A percentile compares a stretch with the other conserved stretches of the same genome.
These are phyloP conservation scores for Hippocampus kuda DNA, from an alignment of 2,797 vertebrate species.

Conservation along the genomic window DNA sequence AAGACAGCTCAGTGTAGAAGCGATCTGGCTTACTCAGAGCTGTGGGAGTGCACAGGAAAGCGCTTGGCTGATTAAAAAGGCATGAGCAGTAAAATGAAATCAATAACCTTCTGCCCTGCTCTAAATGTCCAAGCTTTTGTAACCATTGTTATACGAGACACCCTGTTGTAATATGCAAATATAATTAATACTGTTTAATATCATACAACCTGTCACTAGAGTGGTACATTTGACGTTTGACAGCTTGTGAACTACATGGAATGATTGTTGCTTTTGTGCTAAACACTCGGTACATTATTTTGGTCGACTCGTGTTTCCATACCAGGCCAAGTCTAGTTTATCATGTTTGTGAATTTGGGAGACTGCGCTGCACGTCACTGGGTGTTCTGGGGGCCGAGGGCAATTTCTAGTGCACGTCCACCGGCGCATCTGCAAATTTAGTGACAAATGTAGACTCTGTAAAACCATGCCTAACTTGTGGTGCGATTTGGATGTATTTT, in stretches of 20 bases:
- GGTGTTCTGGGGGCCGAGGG: too few species aligned
- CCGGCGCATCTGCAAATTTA: too few species aligned
- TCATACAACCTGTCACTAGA: background rate
- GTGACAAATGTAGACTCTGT: too few species aligned
- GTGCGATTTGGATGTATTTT: too few species aligned
- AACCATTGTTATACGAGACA: constrained; percentile 2
- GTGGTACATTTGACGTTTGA: background rate
- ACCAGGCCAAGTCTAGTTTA: too few species aligned
- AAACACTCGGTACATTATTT: background rate
- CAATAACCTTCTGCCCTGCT: constrained; percentile 30
- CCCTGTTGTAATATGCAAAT: constrained; percentile 10
- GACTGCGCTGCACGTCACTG: too few species aligned
- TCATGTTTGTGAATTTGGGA: too few species aligned
- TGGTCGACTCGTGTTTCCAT: too few species aligned
- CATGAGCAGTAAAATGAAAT: constrained; percentile 46
- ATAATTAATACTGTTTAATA: constrained; percentile 4
- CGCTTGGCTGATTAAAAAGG: constrained; percentile 53
- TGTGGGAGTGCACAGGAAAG: constrained; percentile 39
- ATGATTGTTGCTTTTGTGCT: background rate
- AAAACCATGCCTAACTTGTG: too few species aligned
- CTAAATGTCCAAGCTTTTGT: constrained; percentile 21
- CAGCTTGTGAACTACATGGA: background rate
- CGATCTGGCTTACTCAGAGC: constrained; percentile 47
- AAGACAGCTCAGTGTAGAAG: constrained; percentile 42
- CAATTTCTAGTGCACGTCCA: too few species aligned